A percentile compares a stretch with the other conserved stretches of the same genome.
Conservation (phyloP, 2,113 vertebrate species). For the Rhea americana region DNA sequence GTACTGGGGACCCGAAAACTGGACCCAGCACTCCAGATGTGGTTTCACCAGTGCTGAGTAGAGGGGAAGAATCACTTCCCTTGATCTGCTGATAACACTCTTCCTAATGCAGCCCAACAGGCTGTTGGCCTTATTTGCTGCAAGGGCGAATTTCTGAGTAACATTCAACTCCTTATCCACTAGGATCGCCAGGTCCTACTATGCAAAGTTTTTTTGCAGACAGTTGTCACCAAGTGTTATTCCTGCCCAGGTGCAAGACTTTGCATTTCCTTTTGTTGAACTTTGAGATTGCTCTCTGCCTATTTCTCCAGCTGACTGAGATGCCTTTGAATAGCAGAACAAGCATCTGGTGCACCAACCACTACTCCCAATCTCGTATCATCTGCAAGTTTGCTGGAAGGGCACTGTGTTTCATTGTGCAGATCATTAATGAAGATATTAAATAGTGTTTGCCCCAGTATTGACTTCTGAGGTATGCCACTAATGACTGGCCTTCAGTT, state of each 20-base stretch:
- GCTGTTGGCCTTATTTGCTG: neutral
- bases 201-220: neutral
- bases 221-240: neutral
- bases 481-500: neutral
- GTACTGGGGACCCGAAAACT: neutral
- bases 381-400: neutral
- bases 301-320: neutral
- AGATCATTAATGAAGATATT: neutral
- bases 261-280: neutral
- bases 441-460: neutral
- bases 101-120: neutral
- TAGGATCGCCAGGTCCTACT: neutral
- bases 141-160: neutral
- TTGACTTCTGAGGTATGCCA: neutral
- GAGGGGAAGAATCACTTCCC: neutral
- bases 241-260: neutral
- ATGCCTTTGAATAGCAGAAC: neutral
- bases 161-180: neutral
- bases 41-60: neutral
- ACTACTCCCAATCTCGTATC: neutral
- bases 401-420: neutral
- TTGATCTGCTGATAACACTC: neutral
- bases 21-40: neutral
- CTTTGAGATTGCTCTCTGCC: neutral
- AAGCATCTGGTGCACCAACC: neutral